Base-by-base conservation (phyloP, 2,797 vertebrate species). In the Bovichtus variegatus region DNA sequence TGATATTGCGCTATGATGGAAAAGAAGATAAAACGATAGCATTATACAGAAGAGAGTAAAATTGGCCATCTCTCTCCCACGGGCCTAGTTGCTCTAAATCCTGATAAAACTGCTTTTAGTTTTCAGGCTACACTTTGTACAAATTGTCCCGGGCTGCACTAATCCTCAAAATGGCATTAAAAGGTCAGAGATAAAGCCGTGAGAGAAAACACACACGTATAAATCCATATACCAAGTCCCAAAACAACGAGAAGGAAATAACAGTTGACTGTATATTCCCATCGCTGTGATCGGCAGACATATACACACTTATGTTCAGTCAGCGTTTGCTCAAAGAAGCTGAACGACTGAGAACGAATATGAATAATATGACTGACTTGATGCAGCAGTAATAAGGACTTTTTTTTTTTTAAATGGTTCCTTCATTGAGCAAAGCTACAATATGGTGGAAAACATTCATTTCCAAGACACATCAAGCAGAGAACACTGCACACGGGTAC, bases 181-280 rank as follows among this genome's bases (percentile, higher is more conserved):
- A 89, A 84, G 66, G 77, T 81, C 78, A 74, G 46, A 1, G 36
- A 75, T 67, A n/a, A 31, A 76, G 41, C 65, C 58, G n/a, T n/a
- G n/a, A 51, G 67, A 62, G 10, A 18, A n/a, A 63, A 74, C 50
- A 60, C 5, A 53, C 18, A 59, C 8, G 23, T n/a, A 58, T 18
- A 40, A 18, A 57, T 31, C 34, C 41, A 64, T 59, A 77, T 54
- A 77, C 59, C 11, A 62, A 13, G 1, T 65, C 50, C 27, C 23
- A 49, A 47, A 61, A 62, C 46, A 40, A 43, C 69, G 46, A 3
- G 13, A 38, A 66, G 6, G 25, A 3, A 53, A 66, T 1, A 74
- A 55, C 19, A 53, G 36, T 21, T 60, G 34, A 46, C 5, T 23
- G 15, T 8, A 11, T 2, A 2, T 67, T 44, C 21, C 59, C 16